Base-by-base conservation (phyloP, 2,797 vertebrate genomes). In the Falco rusticolus region DNA sequence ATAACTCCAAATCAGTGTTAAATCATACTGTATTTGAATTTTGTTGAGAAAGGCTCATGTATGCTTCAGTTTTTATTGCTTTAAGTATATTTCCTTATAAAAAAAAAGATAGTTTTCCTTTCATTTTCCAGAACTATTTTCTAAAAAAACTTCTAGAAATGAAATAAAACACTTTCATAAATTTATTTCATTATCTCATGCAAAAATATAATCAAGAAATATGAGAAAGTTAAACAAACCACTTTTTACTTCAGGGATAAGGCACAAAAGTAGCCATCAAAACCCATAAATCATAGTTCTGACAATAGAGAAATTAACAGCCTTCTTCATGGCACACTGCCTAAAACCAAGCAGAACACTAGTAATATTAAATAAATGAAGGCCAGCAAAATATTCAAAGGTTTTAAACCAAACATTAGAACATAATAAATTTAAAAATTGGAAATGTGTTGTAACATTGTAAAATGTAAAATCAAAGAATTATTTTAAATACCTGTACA, bases 71-170 rank as follows among this genome's bases (percentile, higher is more conserved):
- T 90, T 59, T 48, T 59, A 50, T 26, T 71, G 2, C 4, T 39
- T 43, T 19, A 72, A 61, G 4, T 57, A 34, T 34, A 66, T 74
- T 83, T 80, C 26, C 11, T 72, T 72, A 20, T 20, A 33, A 87
- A 64, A 0, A 72, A 43, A 87, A 89, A 20, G 0, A 31, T 29
- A 65, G 0, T 34, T 84, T 64, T 57, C 0, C 69, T 69, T 84
- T 39, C 1, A 41, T 68, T 92, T 86, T 78, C 13, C 31, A 9
- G 48, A 53, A 11, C 4, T 20, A 63, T 25, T 81, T 83, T 56
- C 45, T 57, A 12, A 10, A 15, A 66, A n/a, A 81, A n/a, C 4
- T 56, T 18, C 50, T 16, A 61, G 41, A 61, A 71, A 84, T 61
- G 0, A 51, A 91, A 60, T 28, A 71, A 61, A 74, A 34, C 10